phyloP scores from a whole-genome alignment of 2,113 vertebrate species.

The Eurypyga helias region DNA sequence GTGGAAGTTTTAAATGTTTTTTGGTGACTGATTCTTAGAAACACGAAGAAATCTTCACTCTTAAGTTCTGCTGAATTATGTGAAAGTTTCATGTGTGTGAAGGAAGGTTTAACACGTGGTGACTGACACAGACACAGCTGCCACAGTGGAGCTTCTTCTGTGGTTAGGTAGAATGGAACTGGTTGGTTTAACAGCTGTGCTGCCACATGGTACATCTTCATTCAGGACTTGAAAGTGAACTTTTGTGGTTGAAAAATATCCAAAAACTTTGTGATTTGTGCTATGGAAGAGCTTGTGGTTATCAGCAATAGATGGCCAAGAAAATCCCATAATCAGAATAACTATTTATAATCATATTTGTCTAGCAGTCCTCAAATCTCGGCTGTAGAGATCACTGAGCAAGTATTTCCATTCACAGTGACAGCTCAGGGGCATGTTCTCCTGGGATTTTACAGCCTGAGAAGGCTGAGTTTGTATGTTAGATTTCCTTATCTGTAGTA shows the following conservation, averaged over 20 bases:
- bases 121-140: neutral
- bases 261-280: neutral
- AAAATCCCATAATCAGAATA: neutral
- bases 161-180: neutral
- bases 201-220: neutral
- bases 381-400: neutral
- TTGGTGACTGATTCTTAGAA: neutral
- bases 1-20: neutral
- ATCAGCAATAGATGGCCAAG: neutral
- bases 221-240: neutral
- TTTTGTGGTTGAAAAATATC: neutral
- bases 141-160: neutral
- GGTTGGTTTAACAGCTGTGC: neutral
- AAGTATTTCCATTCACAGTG: neutral
- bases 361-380: neutral
- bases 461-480: neutral
- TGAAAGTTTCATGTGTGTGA: accelerated
- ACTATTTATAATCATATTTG: accelerated
- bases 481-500: neutral
- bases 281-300: neutral
- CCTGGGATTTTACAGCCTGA: neutral
- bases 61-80: neutral
- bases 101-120: neutral
- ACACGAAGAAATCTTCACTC: neutral
- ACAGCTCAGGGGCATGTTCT: neutral